A percentile compares a stretch with the other conserved stretches of the same genome.
These are phyloP conservation scores for Oxycera nigricornis DNA, from an alignment of 2,888 invertebrate genomes.

Conservation along the genomic window DNA sequence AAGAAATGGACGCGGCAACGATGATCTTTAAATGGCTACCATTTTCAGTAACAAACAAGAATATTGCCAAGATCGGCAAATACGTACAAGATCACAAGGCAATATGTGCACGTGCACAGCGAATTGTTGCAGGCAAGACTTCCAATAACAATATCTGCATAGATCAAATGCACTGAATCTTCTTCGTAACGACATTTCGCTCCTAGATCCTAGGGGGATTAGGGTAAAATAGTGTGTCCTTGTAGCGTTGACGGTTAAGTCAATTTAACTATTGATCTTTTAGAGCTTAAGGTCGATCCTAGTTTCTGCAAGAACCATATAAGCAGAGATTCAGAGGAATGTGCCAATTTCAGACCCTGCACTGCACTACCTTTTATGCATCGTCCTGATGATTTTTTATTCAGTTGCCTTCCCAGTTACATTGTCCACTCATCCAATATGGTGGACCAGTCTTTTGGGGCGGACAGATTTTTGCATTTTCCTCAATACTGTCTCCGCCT, in stretches of 20 bases:
- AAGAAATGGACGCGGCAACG: slow-evolving; percentile 7
- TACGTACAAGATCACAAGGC: slow-evolving; percentile 15
- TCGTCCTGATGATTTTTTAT: background rate
- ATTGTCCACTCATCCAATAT: slow-evolving; percentile 27
- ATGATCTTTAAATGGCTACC: slow-evolving; percentile 32
- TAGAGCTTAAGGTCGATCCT: background rate
- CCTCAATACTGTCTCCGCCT: slow-evolving; percentile 20
- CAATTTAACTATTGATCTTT: background rate
- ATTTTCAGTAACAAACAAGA: slow-evolving; percentile 32
- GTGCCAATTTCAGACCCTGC: background rate
- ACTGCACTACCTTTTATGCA: background rate
- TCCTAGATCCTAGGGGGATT: background rate
- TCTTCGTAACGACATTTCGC: background rate
- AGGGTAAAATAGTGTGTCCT: background rate
- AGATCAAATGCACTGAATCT: slow-evolving; percentile 17
- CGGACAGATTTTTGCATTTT: slow-evolving; percentile 38
- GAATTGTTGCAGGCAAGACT: background rate
- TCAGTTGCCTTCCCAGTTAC: background rate
- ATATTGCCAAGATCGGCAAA: slow-evolving; percentile 26
- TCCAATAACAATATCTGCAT: slow-evolving; percentile 28
- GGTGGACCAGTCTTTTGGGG: slow-evolving; percentile 11
- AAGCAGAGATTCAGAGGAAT: background rate
- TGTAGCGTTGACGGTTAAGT: no score
- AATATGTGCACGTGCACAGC: slow-evolving; percentile 25
- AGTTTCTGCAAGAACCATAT: background rate